Evolutionary conservation across 2,888 invertebrate genomes (phyloP).

Genomic region (Lasioglossum oenotherae): DNA sequence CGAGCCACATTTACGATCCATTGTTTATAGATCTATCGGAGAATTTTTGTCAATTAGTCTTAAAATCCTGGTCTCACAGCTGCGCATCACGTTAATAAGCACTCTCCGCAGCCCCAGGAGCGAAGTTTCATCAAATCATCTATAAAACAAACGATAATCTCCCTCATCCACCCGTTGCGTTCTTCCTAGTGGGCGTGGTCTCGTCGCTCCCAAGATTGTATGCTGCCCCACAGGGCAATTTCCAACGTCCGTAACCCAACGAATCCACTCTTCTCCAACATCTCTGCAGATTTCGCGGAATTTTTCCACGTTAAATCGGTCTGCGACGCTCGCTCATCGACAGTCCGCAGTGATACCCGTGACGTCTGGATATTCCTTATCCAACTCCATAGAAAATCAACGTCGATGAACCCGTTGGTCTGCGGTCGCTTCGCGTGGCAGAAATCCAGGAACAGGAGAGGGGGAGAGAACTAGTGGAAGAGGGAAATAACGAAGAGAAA

Average conservation of each 20-base stretch:
- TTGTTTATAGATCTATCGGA: background rate
- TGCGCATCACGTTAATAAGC: background rate
- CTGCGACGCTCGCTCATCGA: conserved; percentile 40
- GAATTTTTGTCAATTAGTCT: conserved; percentile 31
- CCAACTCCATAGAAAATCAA: conserved; percentile 76
- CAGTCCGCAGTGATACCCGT: conserved; percentile 58
- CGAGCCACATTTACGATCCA: background rate
- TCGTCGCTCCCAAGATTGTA: background rate
- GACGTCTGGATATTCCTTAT: conserved; percentile 69
- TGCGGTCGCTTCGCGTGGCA: conserved; percentile 58
- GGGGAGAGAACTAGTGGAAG: conserved; percentile 23
- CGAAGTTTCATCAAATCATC: background rate
- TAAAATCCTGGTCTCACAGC: background rate
- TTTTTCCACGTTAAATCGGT: background rate
- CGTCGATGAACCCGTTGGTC: conserved; percentile 63
- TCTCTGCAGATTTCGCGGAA: conserved; percentile 25
- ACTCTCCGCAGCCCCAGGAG: background rate
- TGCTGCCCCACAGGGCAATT: background rate
- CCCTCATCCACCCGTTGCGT: background rate
- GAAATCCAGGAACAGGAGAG: conserved; percentile 39
- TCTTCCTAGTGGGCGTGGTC: conserved; percentile 1
- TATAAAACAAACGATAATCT: background rate
- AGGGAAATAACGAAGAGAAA: conserved; percentile 32
- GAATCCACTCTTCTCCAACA: background rate
- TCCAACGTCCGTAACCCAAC: background rate